These are phyloP conservation scores for Puffinus mauretanicus DNA, from an alignment of 2,113 vertebrate species.

Conservation along the genomic window DNA sequence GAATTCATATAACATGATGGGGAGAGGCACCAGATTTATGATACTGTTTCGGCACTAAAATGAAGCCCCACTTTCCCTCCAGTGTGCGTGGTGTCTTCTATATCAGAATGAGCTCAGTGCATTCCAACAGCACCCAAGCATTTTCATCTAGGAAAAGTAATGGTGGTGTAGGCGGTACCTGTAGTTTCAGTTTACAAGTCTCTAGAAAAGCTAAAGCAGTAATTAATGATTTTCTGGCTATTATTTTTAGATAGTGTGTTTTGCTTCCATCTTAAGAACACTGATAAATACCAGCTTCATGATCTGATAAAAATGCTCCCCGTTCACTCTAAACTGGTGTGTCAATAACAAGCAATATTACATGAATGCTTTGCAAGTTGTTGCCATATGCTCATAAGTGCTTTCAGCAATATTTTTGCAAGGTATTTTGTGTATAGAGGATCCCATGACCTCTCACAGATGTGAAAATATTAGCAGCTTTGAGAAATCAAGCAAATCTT, in stretches of 20 bases:
- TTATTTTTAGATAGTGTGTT: neutral
- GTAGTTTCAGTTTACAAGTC: neutral
- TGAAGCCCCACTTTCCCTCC: neutral
- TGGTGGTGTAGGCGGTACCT: neutral
- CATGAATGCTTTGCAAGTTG: neutral
- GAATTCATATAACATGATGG: accelerated
- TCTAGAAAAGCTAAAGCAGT: neutral
- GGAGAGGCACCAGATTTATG: neutral
- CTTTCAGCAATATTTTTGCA: neutral
- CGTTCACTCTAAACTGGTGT: neutral
- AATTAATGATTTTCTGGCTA: neutral
- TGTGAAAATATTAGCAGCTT: neutral
- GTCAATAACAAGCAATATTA: neutral
- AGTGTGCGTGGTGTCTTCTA: neutral
- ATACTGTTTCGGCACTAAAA: neutral
- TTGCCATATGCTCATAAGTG: neutral
- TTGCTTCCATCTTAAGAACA: neutral
- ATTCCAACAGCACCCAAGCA: neutral
- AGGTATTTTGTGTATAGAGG: neutral
- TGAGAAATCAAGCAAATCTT: neutral
- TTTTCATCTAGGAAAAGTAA: neutral
- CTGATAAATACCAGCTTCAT: neutral
- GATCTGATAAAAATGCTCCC: neutral
- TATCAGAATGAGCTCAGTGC: neutral
- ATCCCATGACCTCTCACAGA: neutral